A percentile compares a stretch with the other conserved stretches of the same genome.
Conservation (phyloP, 64 coral and sea anemone species). For the Exaiptasia diaphana region DNA sequence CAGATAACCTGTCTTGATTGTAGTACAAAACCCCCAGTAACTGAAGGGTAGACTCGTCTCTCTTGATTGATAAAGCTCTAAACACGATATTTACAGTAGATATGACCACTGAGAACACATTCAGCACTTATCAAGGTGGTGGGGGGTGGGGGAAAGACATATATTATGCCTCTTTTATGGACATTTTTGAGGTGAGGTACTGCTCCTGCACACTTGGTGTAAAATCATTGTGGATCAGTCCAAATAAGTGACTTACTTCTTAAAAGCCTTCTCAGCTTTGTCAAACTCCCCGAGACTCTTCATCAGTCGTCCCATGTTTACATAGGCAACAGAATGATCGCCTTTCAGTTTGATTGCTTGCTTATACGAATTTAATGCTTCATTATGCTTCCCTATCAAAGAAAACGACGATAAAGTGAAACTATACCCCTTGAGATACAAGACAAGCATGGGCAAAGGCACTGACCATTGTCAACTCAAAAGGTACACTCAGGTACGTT, state of each 20-base stretch:
- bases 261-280: constrained; percentile 63
- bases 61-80: constrained; percentile 69
- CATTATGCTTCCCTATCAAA: constrained; percentile 41
- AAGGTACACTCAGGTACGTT: too few species aligned
- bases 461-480: not conserved
- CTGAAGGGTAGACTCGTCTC: constrained; percentile 65
- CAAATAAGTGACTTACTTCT: constrained; percentile 59
- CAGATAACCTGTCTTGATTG: constrained; percentile 42
- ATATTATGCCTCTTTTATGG: too few species aligned
- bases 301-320: constrained; percentile 67
- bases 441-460: not conserved
- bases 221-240: too few species aligned
- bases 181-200: too few species aligned
- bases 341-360: constrained; percentile 53
- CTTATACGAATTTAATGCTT: constrained; percentile 59
- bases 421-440: not conserved
- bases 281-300: constrained; percentile 12
- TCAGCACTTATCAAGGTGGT: not conserved
- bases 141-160: not conserved
- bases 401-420: not conserved
- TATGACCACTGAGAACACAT: not conserved
- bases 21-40: constrained; percentile 86
- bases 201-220: too few species aligned
- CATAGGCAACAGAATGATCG: constrained; percentile 60
- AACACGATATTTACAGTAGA: not conserved